A percentile compares a stretch with the other conserved stretches of the same genome.
Evolutionary conservation across 2,113 vertebrate genomes (phyloP).

Genomic region (Sphyrna mokarran): DNA sequence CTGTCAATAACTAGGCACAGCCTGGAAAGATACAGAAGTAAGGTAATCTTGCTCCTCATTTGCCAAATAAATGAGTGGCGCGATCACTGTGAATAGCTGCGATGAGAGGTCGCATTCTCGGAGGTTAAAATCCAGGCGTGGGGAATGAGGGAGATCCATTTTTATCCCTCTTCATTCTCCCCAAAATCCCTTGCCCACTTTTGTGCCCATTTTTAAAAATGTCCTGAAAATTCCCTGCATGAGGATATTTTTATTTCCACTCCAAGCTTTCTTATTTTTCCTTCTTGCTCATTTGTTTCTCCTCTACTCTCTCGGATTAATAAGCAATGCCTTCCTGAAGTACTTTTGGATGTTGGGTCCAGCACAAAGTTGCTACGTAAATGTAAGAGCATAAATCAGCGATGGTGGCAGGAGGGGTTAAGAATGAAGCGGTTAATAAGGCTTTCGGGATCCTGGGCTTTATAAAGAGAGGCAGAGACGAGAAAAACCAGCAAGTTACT

Average conservation of each 20-base stretch:
- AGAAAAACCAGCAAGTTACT: neutral
- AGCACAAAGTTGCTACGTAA: neutral
- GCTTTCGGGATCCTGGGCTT: neutral
- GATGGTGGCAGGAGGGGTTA: neutral
- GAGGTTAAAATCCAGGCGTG: neutral
- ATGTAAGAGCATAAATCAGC: neutral
- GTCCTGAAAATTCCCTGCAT: neutral
- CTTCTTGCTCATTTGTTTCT: neutral
- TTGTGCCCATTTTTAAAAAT: neutral
- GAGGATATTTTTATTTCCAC: too few relatives aligned
- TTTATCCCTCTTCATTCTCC: neutral
- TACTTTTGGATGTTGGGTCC: neutral
- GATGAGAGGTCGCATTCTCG: neutral
- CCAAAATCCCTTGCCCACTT: neutral
- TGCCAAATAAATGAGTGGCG: neutral
- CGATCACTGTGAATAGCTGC: neutral
- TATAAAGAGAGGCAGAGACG: neutral
- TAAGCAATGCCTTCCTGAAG: neutral
- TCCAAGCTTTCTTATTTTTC: neutral
- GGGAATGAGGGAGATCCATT: neutral
- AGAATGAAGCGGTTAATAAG: neutral
- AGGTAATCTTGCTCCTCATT: neutral
- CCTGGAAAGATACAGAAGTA: neutral
- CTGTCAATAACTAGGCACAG: neutral
- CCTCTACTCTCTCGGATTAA: neutral